A percentile compares a stretch with the other conserved stretches of the same genome.
These are phyloP conservation scores for Chironomus tentans DNA, from an alignment of 2,888 invertebrate genomes.

Conservation along the genomic window DNA sequence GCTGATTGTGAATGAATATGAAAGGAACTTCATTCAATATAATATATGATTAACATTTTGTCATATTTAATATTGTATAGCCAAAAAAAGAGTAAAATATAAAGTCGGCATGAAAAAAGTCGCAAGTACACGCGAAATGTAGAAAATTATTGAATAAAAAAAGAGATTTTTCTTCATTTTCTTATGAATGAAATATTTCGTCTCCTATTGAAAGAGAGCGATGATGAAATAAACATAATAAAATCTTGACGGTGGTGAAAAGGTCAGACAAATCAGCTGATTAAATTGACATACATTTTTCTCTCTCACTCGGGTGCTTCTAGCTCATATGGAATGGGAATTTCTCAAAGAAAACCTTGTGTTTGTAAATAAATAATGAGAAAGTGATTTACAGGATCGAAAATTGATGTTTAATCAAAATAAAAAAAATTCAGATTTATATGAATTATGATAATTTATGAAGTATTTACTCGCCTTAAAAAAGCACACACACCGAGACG, in stretches of 20 bases:
- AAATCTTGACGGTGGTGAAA: not conserved
- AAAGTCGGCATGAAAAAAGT: not conserved
- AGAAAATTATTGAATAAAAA: not conserved
- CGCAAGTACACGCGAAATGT: not conserved
- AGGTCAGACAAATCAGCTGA: constrained; percentile 26
- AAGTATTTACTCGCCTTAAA: no score
- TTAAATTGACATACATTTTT: constrained; percentile 21
- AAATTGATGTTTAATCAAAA: not conserved
- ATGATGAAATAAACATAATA: not conserved
- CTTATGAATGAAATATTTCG: constrained; percentile 4
- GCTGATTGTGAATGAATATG: not conserved
- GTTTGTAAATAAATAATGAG: constrained; percentile 14
- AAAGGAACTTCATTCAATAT: not conserved
- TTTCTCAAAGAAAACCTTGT: not conserved
- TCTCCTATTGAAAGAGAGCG: not conserved
- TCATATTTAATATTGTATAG: not conserved
- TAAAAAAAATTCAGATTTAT: not conserved
- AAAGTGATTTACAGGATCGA: not conserved
- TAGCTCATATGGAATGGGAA: no score
- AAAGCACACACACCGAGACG: not conserved
- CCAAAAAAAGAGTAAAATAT: no score
- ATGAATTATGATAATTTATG: no score
- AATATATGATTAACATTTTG: not conserved
- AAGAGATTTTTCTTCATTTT: not conserved
- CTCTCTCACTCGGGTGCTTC: not conserved